These are phyloP conservation scores for Stenchaetothrips biformis DNA, from an alignment of 2,888 invertebrate genomes.

Conservation along the genomic window DNA sequence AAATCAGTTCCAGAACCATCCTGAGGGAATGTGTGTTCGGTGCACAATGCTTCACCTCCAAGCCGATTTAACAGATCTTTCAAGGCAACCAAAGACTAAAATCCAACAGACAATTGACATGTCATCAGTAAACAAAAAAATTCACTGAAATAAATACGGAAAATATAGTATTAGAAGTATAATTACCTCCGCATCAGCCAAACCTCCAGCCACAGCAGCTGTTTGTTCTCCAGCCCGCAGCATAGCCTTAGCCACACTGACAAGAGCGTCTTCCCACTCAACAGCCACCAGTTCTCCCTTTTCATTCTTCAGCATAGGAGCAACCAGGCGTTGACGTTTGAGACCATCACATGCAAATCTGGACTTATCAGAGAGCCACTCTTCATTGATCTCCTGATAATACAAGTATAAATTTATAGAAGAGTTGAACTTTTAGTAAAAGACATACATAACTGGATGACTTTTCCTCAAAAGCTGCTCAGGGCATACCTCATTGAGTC, in stretches of 20 bases:
- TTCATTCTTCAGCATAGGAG: conserved; percentile 82
- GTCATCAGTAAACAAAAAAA: not conserved
- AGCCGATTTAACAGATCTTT: conserved; percentile 88
- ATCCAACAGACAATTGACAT: not conserved
- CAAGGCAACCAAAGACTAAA: conserved; percentile 77
- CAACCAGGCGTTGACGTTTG: conserved; percentile 87
- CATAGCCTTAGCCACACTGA: conserved; percentile 51
- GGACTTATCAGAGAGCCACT: conserved; percentile 97
- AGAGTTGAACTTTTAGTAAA: not conserved
- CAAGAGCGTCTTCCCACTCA: conserved; percentile 94
- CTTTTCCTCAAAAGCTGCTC: not conserved
- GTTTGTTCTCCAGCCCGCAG: conserved; percentile 39
- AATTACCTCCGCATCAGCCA: conserved; percentile 34
- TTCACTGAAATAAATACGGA: not conserved
- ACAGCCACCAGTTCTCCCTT: conserved; percentile 72
- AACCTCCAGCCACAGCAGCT: conserved; percentile 31
- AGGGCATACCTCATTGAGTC: conserved; percentile 79
- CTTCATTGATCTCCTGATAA: conserved; percentile 88
- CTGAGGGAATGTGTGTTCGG: conserved; percentile 85
- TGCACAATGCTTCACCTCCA: conserved; percentile 80
- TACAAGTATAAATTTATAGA: not conserved
- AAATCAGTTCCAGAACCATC: conserved; percentile 78
- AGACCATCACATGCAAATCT: conserved; percentile 96
- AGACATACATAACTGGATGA: not conserved
- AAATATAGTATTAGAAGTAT: not conserved